A percentile compares a stretch with the other conserved stretches of the same genome.
Conservation (phyloP, 2,797 vertebrate genomes). For the Macroramphosus scolopax region DNA sequence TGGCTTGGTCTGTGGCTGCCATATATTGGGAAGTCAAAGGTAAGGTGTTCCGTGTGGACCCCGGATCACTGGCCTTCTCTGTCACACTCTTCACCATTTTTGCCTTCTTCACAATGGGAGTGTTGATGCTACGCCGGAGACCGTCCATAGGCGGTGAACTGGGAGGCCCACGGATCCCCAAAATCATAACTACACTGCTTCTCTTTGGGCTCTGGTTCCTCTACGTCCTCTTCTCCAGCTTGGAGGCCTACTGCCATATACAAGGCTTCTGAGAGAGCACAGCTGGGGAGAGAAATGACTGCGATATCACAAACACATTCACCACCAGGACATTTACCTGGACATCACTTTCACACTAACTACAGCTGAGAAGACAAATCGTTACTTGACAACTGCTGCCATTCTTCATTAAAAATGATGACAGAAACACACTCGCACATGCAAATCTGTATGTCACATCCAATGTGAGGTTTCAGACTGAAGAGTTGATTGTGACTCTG, state of each 20-base stretch:
- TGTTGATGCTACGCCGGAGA: constrained; percentile 86
- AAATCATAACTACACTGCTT: constrained; percentile 80
- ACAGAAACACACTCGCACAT: constrained; percentile 14
- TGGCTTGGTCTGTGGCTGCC: constrained; percentile 91
- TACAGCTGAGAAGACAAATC: constrained; percentile 24
- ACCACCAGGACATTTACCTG: constrained; percentile 30
- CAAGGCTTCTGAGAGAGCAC: constrained; percentile 82
- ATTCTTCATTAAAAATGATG: constrained; percentile 34
- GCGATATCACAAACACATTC: constrained; percentile 20
- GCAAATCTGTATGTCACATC: constrained; percentile 18
- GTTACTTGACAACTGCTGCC: constrained; percentile 51
- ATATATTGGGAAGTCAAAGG: constrained; percentile 88
- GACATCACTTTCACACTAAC: constrained; percentile 13
- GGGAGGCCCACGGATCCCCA: constrained; percentile 81
- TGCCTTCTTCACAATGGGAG: constrained; percentile 84
- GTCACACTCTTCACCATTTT: constrained; percentile 96
- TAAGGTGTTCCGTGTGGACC: constrained; percentile 83
- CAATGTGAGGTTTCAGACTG: constrained; percentile 20
- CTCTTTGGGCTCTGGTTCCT: constrained; percentile 90
- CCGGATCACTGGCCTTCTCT: constrained; percentile 90
- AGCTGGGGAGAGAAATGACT: constrained; percentile 8
- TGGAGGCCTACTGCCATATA: constrained; percentile 95
- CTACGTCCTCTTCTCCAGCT: constrained; percentile 91
- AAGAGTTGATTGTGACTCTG: constrained; percentile 17
- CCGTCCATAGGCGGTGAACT: constrained; percentile 90